Evolutionary conservation across 2,113 vertebrate species (phyloP), one percentile per base, ranked within the genome.

Genomic region (Pelvicachromis taeniatus): DNA sequence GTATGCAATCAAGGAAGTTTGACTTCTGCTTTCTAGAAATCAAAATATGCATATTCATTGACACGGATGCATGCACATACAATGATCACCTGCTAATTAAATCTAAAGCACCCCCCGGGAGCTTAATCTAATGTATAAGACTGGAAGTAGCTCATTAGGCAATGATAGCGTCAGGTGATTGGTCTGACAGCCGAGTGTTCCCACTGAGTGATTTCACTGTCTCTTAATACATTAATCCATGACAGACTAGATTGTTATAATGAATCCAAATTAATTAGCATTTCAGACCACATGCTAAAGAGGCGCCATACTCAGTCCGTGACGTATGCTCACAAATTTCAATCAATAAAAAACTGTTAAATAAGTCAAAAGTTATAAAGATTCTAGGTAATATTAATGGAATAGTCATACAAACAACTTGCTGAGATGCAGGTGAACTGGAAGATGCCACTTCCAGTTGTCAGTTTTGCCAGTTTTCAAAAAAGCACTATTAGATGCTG

Each of bases 51-150:
- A 93, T 91, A 86, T 84, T 91, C 73, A 90, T 85, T 83, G 52
- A 75, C 59, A 83, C 4, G 58, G 59, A 87, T 83, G 83, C 81
- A 80, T 42, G 19, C 81, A 83, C 70, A 81, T 56, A 83, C 59
- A 80, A 88, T 61, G 78, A 94, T 88, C 87, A 81, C 55, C 78
- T 93, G 61, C 87, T 95, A 94, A 95, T 95, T 94, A 93, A 92
- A 93, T 42, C 81, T 87, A 84, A 82, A 91, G 83, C 91, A 91
- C 9, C 88, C 95, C 59, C 80, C 56, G 83, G 85, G 77, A 78
- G 55, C 48, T 84, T 87, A 86, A 92, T 93, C 90, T 92, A 94
- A 92, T 53, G 85, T 80, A 83, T 82, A 89, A 88, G 79, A 79
- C 80, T 35, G 84, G 88, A 89, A 89, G 87, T 40, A 82, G 88